These are phyloP conservation scores for Anoplopoma fimbria DNA, from an alignment of 2,113 vertebrate species.

Conservation along the genomic window DNA sequence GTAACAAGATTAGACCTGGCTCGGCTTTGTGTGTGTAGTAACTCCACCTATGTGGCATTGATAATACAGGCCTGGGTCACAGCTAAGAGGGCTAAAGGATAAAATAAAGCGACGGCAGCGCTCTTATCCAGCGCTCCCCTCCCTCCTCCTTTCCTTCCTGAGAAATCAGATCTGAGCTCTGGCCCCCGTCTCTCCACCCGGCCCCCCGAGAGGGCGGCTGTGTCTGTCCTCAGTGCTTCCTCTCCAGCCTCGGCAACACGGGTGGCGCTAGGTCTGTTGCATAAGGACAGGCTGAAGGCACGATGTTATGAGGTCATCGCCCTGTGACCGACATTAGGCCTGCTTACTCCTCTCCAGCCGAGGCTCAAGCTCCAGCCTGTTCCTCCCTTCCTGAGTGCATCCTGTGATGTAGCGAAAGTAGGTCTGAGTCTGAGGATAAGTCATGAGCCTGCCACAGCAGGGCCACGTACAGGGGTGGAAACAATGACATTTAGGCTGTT, in stretches of 20 bases:
- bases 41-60: conserved; percentile 72
- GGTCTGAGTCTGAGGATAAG: conserved; percentile 48
- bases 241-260: conserved; percentile 49
- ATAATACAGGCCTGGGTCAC: conserved; percentile 63
- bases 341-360: conserved; percentile 14
- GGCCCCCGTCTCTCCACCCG: conserved; percentile 68
- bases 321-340: conserved; percentile 63
- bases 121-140: conserved; percentile 77
- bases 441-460: conserved; percentile 22
- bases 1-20: conserved; percentile 70
- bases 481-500: conserved; percentile 15
- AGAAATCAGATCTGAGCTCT: conserved; percentile 72
- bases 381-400: conserved; percentile 68
- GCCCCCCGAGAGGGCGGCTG: conserved; percentile 59
- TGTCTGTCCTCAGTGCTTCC: conserved; percentile 75
- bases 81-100: conserved; percentile 63
- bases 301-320: conserved; percentile 66
- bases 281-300: conserved; percentile 62
- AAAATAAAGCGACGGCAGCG: conserved; percentile 68
- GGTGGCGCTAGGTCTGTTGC: conserved; percentile 61
- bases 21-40: conserved; percentile 65
- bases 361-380: conserved; percentile 45
- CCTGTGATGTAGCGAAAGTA: conserved; percentile 69
- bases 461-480: conserved; percentile 28
- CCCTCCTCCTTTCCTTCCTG: conserved; percentile 82